phyloP scores from a whole-genome alignment of 2,888 invertebrate species.

The Apotomis capreana region DNA sequence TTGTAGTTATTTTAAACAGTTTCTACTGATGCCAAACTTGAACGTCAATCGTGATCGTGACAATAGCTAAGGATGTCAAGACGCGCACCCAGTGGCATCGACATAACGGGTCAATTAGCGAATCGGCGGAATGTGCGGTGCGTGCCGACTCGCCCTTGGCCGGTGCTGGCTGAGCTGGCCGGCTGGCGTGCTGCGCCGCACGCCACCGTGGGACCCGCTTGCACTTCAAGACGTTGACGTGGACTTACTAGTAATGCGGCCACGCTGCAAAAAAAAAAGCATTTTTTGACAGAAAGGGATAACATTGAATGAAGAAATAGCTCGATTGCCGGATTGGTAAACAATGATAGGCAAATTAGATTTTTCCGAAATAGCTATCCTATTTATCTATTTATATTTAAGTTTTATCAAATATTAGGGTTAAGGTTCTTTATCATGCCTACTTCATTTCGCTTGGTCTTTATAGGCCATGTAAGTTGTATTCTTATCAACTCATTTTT shows the following conservation, averaged over 20 bases:
- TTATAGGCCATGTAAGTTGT: too few species aligned
- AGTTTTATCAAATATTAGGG: too few species aligned
- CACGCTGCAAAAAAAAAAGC: too few species aligned
- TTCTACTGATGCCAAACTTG: neutral
- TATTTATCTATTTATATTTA: too few species aligned
- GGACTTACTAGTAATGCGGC: neutral
- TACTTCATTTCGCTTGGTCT: too few species aligned
- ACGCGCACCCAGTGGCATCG: neutral
- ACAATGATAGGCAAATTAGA: too few species aligned
- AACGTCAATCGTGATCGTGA: slow-evolving; percentile 13
- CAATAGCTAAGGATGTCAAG: slow-evolving; percentile 5
- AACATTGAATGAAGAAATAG: too few species aligned
- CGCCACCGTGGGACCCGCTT: slow-evolving; percentile 27
- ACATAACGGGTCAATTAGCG: slow-evolving; percentile 25
- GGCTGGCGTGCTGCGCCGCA: slow-evolving; percentile 46
- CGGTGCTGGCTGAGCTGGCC: slow-evolving; percentile 12
- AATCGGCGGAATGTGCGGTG: slow-evolving; percentile 26
- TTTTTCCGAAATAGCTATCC: too few species aligned
- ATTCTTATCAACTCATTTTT: neutral
- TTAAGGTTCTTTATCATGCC: too few species aligned
- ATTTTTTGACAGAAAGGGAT: too few species aligned
- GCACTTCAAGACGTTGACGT: neutral
- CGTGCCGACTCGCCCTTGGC: slow-evolving; percentile 37
- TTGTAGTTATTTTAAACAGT: too few species aligned
- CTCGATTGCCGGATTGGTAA: too few species aligned